These are phyloP conservation scores for Sardina pilchardus DNA, from an alignment of 2,113 vertebrate genomes.

Conservation along the genomic window DNA sequence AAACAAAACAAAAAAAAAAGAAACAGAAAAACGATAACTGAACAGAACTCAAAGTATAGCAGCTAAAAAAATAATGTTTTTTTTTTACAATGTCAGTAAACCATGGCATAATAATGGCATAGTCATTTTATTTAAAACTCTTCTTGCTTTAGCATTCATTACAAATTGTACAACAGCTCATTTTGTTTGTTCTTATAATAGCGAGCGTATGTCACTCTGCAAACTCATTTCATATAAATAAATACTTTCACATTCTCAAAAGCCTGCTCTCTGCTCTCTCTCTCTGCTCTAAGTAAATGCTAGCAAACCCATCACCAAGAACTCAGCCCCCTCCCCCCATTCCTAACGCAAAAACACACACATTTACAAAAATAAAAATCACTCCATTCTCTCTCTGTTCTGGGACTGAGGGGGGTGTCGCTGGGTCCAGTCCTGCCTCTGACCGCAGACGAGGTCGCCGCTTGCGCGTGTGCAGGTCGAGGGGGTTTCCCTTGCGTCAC, in stretches of 20 bases:
- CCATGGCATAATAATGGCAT: constrained; percentile 60
- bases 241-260: constrained; percentile 55
- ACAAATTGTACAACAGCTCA: constrained; percentile 19
- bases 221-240: constrained; percentile 48
- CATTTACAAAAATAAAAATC: not conserved
- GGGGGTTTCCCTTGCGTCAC: not conserved
- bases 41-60: constrained; percentile 60
- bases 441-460: not conserved
- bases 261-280: constrained; percentile 24
- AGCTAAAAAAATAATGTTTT: constrained; percentile 61
- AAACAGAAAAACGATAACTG: constrained; percentile 56
- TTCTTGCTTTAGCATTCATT: not conserved
- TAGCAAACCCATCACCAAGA: constrained; percentile 12
- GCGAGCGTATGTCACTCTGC: constrained; percentile 30
- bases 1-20: constrained; percentile 50
- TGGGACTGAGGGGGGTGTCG: not conserved
- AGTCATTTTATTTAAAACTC: constrained; percentile 16
- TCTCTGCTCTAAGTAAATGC: not conserved
- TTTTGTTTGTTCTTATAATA: constrained; percentile 25
- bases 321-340: not conserved
- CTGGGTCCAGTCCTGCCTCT: not conserved
- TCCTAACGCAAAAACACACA: not conserved
- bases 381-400: not conserved
- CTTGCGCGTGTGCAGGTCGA: not conserved
- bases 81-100: constrained; percentile 53